A percentile compares a stretch with the other conserved stretches of the same genome.
phyloP scores from a whole-genome alignment of 2,888 invertebrate species.

The Drosophila tripunctata region DNA sequence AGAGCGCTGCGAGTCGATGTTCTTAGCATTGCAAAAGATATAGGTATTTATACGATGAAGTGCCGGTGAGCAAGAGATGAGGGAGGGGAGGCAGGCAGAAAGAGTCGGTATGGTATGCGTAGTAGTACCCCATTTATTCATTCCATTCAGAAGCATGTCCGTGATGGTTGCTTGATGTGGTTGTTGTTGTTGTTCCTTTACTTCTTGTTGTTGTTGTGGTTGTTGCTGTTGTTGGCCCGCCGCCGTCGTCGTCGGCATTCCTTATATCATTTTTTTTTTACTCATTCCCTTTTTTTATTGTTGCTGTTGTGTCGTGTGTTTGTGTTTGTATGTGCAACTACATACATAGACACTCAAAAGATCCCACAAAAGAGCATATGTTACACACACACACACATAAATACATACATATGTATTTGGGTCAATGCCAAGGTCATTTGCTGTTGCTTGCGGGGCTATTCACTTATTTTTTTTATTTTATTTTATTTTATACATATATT shows the following conservation, averaged over 20 bases:
- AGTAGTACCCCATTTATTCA: conserved; percentile 67
- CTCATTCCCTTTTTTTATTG: conserved; percentile 57
- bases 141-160: conserved; percentile 65
- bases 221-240: conserved; percentile 13
- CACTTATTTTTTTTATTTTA: conserved; percentile 14
- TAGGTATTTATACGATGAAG: conserved; percentile 2
- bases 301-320: conserved; percentile 25
- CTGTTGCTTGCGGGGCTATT: conserved; percentile 45
- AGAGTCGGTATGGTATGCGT: conserved; percentile 28
- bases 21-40: conserved; percentile 3
- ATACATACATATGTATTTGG: conserved; percentile 51
- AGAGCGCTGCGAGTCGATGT: background rate
- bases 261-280: conserved; percentile 53
- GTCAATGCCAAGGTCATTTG: conserved; percentile 64
- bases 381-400: conserved; percentile 23
- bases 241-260: conserved; percentile 45
- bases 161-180: too few relatives aligned
- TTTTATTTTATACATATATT: conserved; percentile 34
- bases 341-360: conserved; percentile 64
- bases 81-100: background rate
- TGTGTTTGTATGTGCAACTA: conserved; percentile 39
- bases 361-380: conserved; percentile 66
- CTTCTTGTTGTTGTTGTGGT: background rate
- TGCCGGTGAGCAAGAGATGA: background rate
- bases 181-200: conserved; percentile 23